Base-by-base conservation (phyloP, 2,797 vertebrate species). In the Arctocebus calabarensis region DNA sequence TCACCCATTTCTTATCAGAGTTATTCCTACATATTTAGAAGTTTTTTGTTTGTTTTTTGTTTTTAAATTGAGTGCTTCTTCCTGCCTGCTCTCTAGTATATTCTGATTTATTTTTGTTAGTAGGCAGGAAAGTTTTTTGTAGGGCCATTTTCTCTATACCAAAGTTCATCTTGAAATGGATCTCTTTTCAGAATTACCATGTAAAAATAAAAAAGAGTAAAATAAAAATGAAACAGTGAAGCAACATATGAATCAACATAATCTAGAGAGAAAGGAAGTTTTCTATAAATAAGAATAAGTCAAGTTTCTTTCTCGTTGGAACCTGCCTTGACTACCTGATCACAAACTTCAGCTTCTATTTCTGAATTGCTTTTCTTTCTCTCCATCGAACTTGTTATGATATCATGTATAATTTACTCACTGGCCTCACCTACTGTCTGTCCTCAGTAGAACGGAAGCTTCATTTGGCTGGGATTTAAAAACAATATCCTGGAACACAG, bases 81-180 rank as follows among this genome's bases (percentile, higher is more conserved):
- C 25, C 25, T 0, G 10, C 34, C 68, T 75, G 7, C 22, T 66
- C 12, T 14, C 7, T 94, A 37, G 0, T 84, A 37, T 89, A 87
- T 74, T 81, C 61, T 71, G 4, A 70, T 64, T 88, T 91, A 43
- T 52, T 88, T 91, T 94, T 81, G 11, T 29, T 64, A 37, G 12
- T 74, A 5, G 75, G 16, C 16, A 66, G 73, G 59, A n/a, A 88
- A 1, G 3, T 5, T 71, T 86, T 59, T 68, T 25, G 29, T 17
- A 57, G 25, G 4, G 9, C 32, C 57, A 25, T 45, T 70, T 90
- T 95, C 61, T 90, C 87, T 75, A 43, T 4, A 29, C 48, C 9
- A 20, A 89, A n/a, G 68, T 89, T 94, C n/a, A 77, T 81, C 45
- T 90, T 90, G 32, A 93, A 90, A 71, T 68, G 14, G 22, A 73